Base-by-base conservation (phyloP, 2,888 invertebrate genomes). In the Drosophila kanekoi region DNA sequence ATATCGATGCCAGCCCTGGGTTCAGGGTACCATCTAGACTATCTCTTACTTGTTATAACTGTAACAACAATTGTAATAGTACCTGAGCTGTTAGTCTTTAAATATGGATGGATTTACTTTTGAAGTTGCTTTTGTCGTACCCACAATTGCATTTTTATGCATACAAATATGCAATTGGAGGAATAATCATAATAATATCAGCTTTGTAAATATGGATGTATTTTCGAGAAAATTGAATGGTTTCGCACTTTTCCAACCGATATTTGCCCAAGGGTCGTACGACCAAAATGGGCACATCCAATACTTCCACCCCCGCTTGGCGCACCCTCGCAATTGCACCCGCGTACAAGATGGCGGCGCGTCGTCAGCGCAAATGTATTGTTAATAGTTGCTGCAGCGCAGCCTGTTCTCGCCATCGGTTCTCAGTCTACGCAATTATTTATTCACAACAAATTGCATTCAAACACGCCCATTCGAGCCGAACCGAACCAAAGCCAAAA, bases 371-470 rank as follows among this genome's bases (percentile, higher is more conserved):
- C 44, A 60, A 45, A 47, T 47, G 40, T 32, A 61, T 47, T 56
- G 61, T 49, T 41, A 58, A 58, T 58, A 33, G 49, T 43, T 52
- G 20, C 37, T 8, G 10, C 51, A 38, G 33, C 51, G 33, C 48
- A 35, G 18, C 18, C 8, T 9, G 16, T 13, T 14, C 20, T 32
- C 20, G 16, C n/a, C 33, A 43, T 20, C 32, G 23, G 3, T 16
- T 14, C 28, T 32, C 40, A 33, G 62, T 41, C 56, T 40, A 43
- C n/a, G 35, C 48, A 59, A 59, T 65, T 67, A 54, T 69, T 66
- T 67, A 60, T 72, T 72, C 53, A 68, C 62, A 68, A 68, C 53
- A 72, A 73, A 60, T 72, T 68, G 72, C 52, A 72, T 41, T 40
- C 5, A 49, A 40, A 38, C 38, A 57, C 23, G n/a, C 48, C 56